Evolutionary conservation across 2,888 invertebrate species (phyloP), one percentile per base, ranked within the genome.

Genomic region (Mythimna lalbum): DNA sequence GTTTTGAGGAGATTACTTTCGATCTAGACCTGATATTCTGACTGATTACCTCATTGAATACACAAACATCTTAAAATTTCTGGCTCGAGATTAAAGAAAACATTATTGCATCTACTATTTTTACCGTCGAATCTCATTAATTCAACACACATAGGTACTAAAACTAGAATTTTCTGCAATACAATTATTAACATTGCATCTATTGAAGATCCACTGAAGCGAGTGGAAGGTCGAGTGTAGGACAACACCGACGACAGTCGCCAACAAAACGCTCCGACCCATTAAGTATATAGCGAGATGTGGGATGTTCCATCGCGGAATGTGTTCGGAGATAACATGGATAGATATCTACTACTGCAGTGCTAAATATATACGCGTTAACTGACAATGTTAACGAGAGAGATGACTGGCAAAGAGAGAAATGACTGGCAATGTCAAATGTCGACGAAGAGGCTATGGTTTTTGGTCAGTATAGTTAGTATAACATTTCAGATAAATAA

Each of bases 221-320:
- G 61, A 53, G 39, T 39, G 62, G 73, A 81, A 82, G 82, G 82
- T 82, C 84, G 75, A 63, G 57, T 84, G 82, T 84, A 82, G 84
- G 82, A 69, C 84, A 49, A 57, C 31, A 50, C 49, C 50, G 61
- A 21, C 21, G 70, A 63, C 80, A 17, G 66, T 78, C 78, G 84
- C 82, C 82, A 84, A 78, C 64, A 67, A 73, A 81, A 66, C 53
- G 64, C 69, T 63, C 71, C 65, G 60, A 81, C 67, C 75, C 78
- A 73, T 81, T 69, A 73, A 65, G 47, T 68, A 71, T 72, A 82
- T 57, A 72, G 52, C 78, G 49, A 64, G 47, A 49, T 49, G 47
- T 17, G 47, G 14, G 43, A 69, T 78, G 66, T 61, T 73, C 66
- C 78, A 70, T 56, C 36, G 72, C 57, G 66, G 63, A 65, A 73